phyloP scores from a whole-genome alignment of 2,888 invertebrate species.

The Cosmopolites sordidus region DNA sequence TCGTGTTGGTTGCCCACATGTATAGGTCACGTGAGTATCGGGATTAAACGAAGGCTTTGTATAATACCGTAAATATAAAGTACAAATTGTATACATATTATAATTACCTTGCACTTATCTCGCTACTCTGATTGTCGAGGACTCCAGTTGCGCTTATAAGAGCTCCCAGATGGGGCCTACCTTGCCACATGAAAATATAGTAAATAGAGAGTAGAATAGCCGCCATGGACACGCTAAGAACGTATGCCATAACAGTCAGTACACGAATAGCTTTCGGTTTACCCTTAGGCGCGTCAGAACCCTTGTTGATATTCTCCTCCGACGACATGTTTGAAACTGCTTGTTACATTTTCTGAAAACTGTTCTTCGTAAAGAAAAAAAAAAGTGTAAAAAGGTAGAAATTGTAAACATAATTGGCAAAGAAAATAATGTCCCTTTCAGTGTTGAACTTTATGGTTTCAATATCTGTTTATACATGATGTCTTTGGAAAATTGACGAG shows the following conservation, averaged over 20 bases:
- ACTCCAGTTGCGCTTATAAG: background rate
- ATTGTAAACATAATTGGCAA: too few relatives aligned
- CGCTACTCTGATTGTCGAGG: too few relatives aligned
- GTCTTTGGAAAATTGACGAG: too few relatives aligned
- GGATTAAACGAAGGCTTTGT: too few relatives aligned
- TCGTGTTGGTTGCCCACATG: too few relatives aligned
- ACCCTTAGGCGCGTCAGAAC: conserved; percentile 32
- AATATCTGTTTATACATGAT: too few relatives aligned
- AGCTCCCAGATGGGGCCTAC: conserved; percentile 50
- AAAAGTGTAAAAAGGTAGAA: too few relatives aligned
- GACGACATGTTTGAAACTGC: conserved; percentile 29
- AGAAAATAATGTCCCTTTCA: too few relatives aligned
- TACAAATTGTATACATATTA: background rate
- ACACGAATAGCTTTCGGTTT: conserved; percentile 55
- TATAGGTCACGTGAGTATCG: too few relatives aligned
- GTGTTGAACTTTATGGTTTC: too few relatives aligned
- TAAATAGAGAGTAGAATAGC: conserved; percentile 77
- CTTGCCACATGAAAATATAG: conserved; percentile 79
- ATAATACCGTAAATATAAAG: background rate
- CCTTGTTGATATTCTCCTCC: conserved; percentile 30
- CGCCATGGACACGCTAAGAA: conserved; percentile 80
- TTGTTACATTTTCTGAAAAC: conserved; percentile 9
- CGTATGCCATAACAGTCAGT: conserved; percentile 75
- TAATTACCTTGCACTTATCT: too few relatives aligned
- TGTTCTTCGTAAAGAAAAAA: too few relatives aligned